Conservation (phyloP, 64 coral and sea anemone genomes). For the Cladopsammia gracilis region DNA sequence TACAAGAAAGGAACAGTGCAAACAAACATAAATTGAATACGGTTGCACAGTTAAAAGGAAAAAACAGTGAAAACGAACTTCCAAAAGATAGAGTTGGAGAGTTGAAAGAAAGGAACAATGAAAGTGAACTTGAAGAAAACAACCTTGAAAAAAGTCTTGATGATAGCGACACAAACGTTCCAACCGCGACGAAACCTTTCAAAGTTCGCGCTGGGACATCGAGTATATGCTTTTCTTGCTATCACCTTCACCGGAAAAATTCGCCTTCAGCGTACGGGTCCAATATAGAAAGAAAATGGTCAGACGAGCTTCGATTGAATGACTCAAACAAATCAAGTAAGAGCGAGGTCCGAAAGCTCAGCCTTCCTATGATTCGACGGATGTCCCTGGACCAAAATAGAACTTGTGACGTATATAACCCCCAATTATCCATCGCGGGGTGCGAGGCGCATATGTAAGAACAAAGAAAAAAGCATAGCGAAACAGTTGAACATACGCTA, state of each 20-base stretch:
- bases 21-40: background rate
- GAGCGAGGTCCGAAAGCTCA: background rate
- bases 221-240: background rate
- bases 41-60: background rate
- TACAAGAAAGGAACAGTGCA: background rate
- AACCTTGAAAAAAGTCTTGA: background rate
- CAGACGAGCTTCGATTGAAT: background rate
- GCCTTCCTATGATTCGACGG: background rate
- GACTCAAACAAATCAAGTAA: background rate
- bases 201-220: slow-evolving; percentile 3
- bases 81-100: background rate
- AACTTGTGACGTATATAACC: too few relatives aligned
- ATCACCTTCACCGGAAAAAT: background rate
- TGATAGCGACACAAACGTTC: background rate
- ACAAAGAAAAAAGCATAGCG: too few relatives aligned
- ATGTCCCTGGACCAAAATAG: background rate
- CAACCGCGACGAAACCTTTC: background rate
- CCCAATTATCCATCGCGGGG: too few relatives aligned
- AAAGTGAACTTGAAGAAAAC: background rate
- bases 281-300: background rate
- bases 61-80: background rate
- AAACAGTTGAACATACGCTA: too few relatives aligned
- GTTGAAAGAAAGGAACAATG: background rate
- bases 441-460: too few relatives aligned
- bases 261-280: background rate